phyloP scores from a whole-genome alignment of 2,113 vertebrate species.

The Bagarius yarrelli region DNA sequence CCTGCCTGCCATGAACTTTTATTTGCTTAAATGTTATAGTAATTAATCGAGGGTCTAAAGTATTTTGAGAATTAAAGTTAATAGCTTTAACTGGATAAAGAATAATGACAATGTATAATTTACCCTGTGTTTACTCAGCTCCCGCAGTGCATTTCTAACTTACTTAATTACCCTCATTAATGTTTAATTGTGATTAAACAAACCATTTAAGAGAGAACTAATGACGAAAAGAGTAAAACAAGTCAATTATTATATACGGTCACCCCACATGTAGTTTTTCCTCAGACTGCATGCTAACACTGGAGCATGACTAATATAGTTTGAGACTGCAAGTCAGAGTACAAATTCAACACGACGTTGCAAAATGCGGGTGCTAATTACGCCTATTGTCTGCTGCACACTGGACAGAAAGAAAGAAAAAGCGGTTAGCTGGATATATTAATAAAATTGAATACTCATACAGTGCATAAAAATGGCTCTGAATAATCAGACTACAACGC shows the following conservation, averaged over 20 bases:
- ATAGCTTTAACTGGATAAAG: neutral
- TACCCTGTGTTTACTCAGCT: neutral
- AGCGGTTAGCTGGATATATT: constrained; percentile 20
- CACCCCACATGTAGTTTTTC: neutral
- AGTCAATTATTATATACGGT: neutral
- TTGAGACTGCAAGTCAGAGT: constrained; percentile 16
- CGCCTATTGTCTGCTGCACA: constrained; percentile 43
- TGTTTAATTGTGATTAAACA: neutral
- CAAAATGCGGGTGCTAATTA: constrained; percentile 57
- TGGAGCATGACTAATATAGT: neutral
- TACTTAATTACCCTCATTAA: constrained; percentile 13
- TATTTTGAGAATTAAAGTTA: neutral
- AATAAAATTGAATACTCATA: neutral
- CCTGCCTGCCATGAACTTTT: neutral
- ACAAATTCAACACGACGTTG: constrained; percentile 32
- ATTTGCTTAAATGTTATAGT: neutral
- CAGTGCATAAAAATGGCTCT: neutral
- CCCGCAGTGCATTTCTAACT: neutral
- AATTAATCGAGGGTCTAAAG: neutral
- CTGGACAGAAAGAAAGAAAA: constrained; percentile 53
- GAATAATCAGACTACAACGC: constrained; percentile 24
- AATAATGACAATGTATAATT: neutral
- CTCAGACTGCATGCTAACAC: neutral
- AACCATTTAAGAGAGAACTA: neutral
- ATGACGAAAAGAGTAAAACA: neutral